Evolutionary conservation across 2,113 vertebrate species (phyloP), one percentile per base, ranked within the genome.

Genomic region (Xyliphius kryptos): DNA sequence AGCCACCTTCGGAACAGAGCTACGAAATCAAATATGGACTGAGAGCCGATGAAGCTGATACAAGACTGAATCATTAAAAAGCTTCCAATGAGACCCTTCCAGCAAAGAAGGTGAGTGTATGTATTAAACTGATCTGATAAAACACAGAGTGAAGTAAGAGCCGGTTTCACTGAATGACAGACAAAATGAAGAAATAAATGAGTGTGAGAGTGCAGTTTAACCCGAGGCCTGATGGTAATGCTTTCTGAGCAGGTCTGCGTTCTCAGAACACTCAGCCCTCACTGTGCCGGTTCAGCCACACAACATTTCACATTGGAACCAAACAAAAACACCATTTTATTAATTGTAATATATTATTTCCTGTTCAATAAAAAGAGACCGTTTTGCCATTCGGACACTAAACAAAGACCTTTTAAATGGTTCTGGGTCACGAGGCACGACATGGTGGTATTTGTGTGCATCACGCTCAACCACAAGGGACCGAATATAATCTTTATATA

Each of bases 141-240:
- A 50, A 14, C 49, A 17, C 48, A 32, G 37, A 11, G 32, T 15
- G 38, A 8, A 7, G 14, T n/a, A 3, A n/a, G 26, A 13, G 40
- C 36, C 2, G 16, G 37, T 22, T 62, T 26, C 38, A 11, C 20
- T 44, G 21, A 52, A 22, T 52, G 49, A 22, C 14, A 43, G 61
- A 2, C 26, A 20, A 67, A 62, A 67, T 71, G 66, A 37, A 57
- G 3, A 44, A 61, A 60, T 51, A 61, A 65, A 60, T 20, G 9
- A 53, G 53, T 2, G 21, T 15, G 38, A 56, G 20, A 61, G 37
- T 21, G 40, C 13, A 38, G 63, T 55, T 55, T 15, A n/a, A 54
- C 56, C 16, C 11, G 4, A 48, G 56, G 46, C 16, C 17, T 38
- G 11, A 17, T 10, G 22, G 56, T 56, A 56, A 52, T 61, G 36